Base-by-base conservation (phyloP, 2,888 invertebrate genomes). In the Conus canariensis region DNA sequence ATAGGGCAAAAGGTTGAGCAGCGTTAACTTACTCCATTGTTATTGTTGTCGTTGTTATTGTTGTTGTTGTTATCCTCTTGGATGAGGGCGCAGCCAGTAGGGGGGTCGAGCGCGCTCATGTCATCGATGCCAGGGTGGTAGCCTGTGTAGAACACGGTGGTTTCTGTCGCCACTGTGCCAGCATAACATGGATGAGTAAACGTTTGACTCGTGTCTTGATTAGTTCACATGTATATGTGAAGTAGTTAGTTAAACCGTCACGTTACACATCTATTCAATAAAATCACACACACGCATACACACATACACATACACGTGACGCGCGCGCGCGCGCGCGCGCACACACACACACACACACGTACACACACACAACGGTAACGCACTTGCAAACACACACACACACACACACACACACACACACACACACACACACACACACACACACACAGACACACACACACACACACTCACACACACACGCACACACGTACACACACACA, bases 121-220 rank as follows among this genome's bases (percentile, higher is more conserved):
- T 80, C 77, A 16, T 80, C 77, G 14, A 80, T 80, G 77, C 77
- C 77, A 14, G 77, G 77, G 77, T 80, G 10, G 77, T 80, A 80
- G 30, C 30, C 30, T 0, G 77, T 80, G 77, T 80, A 80, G 77
- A 80, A 80, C 30, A 80, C 10, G 12, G 77, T 80, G 30, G 22
- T 22, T 30, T 80, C 77, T 10, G 77, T 30, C 10, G 77, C 77
- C 77, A 30, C 77, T 30, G 22, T 70, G 8, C 70, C 12, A 64
- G 12, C 70, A 74, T 22, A 22, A 16, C 45, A 4, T 45, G 45
- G 45, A 45, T 45, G 45, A 45, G 45, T 45, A 45, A 45, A 45
- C 45, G 45, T 45, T 45, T 45, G 45, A 45, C 45, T 45, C 45
- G 45, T 45, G 45, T 45, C 45, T 45, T 1, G 0, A 45, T 45